Evolutionary conservation across 2,113 vertebrate species (phyloP).

Genomic region (Coptodon rendalli): DNA sequence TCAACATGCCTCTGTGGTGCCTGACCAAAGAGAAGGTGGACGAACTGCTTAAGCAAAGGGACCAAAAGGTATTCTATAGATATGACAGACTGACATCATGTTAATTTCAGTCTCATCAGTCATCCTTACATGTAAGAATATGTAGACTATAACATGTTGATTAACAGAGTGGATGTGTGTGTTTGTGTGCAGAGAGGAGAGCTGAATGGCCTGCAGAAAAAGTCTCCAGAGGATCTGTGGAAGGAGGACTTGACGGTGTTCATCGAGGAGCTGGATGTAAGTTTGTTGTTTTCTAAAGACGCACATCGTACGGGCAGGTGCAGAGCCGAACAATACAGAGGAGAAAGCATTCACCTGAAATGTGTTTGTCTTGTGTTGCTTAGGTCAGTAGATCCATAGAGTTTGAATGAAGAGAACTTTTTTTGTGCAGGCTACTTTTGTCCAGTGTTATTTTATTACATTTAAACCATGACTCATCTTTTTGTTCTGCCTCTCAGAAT

Average conservation of each 20-base stretch:
- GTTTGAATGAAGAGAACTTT: not conserved
- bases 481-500: conserved; percentile 18
- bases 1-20: conserved; percentile 98
- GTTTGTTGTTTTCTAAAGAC: conserved; percentile 28
- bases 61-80: conserved; percentile 80
- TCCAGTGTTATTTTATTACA: not conserved
- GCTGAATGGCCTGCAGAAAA: conserved; percentile 83
- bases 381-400: not conserved
- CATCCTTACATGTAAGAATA: not conserved
- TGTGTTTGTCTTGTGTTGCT: not conserved
- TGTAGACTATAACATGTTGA: not conserved
- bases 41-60: conserved; percentile 91
- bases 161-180: not conserved
- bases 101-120: not conserved
- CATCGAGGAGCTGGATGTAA: conserved; percentile 90
- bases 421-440: not conserved
- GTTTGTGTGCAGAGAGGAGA: conserved; percentile 77
- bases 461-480: not conserved
- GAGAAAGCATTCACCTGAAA: not conserved
- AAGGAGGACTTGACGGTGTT: conserved; percentile 94
- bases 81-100: not conserved
- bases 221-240: conserved; percentile 89
- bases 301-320: not conserved
- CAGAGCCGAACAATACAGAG: not conserved
- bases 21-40: conserved; percentile 97